Conservation (phyloP, 2,797 vertebrate species). For the Poecilia velifera region DNA sequence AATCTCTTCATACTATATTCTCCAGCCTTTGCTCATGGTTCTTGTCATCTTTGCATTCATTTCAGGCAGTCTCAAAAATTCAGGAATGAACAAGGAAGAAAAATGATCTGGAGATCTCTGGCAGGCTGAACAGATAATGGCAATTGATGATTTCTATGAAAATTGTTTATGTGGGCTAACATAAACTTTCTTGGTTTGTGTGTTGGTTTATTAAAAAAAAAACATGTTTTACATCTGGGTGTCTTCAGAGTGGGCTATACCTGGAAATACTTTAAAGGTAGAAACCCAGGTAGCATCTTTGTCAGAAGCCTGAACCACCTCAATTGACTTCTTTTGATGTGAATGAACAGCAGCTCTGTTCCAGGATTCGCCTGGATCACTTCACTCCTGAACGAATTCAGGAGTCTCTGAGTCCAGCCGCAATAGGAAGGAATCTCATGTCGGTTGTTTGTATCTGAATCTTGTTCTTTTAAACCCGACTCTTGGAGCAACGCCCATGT, state of each 20-base stretch:
- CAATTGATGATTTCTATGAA: too few relatives aligned
- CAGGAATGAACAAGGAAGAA: too few relatives aligned
- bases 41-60: too few relatives aligned
- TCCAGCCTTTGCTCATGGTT: too few relatives aligned
- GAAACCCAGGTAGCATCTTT: background rate
- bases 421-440: background rate
- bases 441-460: background rate
- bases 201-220: too few relatives aligned
- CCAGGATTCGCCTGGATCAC: background rate
- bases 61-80: too few relatives aligned
- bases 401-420: background rate
- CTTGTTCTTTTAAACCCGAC: background rate
- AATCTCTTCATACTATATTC: too few relatives aligned
- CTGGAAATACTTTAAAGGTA: background rate
- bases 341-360: background rate
- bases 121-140: too few relatives aligned
- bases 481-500: background rate
- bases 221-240: background rate
- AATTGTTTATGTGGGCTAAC: too few relatives aligned
- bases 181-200: too few relatives aligned
- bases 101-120: too few relatives aligned
- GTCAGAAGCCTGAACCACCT: background rate
- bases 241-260: background rate
- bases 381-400: background rate
- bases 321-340: background rate